phyloP scores from a whole-genome alignment of 2,888 invertebrate genomes.

The Drosophila parthenogenetica region DNA sequence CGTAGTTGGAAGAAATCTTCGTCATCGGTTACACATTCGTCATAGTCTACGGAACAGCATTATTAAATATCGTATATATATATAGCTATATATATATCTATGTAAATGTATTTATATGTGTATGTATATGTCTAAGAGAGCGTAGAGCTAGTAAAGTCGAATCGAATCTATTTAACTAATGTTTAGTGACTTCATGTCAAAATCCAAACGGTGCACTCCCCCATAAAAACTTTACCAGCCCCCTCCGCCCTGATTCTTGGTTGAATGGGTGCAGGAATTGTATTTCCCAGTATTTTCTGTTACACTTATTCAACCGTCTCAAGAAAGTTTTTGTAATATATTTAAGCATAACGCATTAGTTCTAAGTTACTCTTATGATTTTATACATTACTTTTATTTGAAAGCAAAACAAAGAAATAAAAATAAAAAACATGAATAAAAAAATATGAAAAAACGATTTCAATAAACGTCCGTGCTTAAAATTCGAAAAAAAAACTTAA shows the following conservation, averaged over 20 bases:
- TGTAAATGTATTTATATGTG: constrained; percentile 64
- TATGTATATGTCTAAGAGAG: constrained; percentile 60
- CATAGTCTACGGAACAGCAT: constrained; percentile 37
- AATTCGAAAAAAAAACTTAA: constrained; percentile 61
- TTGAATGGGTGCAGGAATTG: constrained; percentile 8
- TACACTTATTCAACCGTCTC: constrained; percentile 24
- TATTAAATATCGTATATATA: constrained; percentile 34
- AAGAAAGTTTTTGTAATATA: constrained; percentile 62
- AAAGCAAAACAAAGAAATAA: constrained; percentile 39
- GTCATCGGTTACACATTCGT: constrained; percentile 42
- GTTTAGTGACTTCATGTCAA: constrained; percentile 53
- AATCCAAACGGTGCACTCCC: constrained; percentile 60
- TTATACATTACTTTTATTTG: constrained; percentile 28
- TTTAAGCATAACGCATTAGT: constrained; percentile 71
- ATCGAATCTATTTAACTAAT: constrained; percentile 70
- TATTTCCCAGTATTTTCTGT: constrained; percentile 14
- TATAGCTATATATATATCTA: constrained; percentile 36
- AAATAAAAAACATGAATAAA: constrained; percentile 55
- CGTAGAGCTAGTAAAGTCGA: constrained; percentile 63
- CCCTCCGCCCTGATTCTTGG: not conserved
- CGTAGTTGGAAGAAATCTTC: constrained; percentile 29
- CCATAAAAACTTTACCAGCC: constrained; percentile 14
- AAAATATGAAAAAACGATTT: constrained; percentile 64
- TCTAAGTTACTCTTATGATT: constrained; percentile 65
- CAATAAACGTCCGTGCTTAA: constrained; percentile 78